Evolutionary conservation across 2,113 vertebrate species (phyloP).

Genomic region (Anas platyrhynchos): DNA sequence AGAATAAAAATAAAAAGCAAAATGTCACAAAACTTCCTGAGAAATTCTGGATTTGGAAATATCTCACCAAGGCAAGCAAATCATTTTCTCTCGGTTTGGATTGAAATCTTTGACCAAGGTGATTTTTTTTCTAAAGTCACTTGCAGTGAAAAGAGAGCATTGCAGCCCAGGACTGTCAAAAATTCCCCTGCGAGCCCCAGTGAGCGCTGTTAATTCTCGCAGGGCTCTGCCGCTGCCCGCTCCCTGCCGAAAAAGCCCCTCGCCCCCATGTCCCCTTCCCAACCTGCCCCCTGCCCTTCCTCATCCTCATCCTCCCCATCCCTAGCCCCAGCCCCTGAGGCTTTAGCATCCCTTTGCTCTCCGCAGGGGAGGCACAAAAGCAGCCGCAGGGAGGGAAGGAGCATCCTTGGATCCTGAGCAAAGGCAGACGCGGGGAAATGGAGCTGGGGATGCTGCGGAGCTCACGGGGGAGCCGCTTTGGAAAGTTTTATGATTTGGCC

Average conservation of each 20-base stretch:
- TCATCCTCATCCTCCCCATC: neutral
- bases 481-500: neutral
- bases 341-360: neutral
- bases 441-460: rapidly evolving
- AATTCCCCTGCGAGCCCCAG: neutral
- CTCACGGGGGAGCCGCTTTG: neutral
- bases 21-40: neutral
- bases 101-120: rapidly evolving
- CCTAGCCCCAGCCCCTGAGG: neutral
- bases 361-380: neutral
- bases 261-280: rapidly evolving
- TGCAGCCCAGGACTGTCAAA: neutral
- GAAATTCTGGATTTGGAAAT: neutral
- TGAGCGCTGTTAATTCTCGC: rapidly evolving
- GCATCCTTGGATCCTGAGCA: neutral
- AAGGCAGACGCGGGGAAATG: neutral
- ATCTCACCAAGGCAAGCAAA: neutral
- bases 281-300: neutral
- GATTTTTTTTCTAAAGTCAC: neutral
- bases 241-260: neutral
- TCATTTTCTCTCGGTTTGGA: neutral
- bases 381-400: neutral
- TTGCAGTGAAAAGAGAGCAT: neutral
- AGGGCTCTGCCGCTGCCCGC: neutral
- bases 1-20: neutral